These are phyloP conservation scores for Barnardius zonarius DNA, from an alignment of 2,113 vertebrate genomes.

Conservation along the genomic window DNA sequence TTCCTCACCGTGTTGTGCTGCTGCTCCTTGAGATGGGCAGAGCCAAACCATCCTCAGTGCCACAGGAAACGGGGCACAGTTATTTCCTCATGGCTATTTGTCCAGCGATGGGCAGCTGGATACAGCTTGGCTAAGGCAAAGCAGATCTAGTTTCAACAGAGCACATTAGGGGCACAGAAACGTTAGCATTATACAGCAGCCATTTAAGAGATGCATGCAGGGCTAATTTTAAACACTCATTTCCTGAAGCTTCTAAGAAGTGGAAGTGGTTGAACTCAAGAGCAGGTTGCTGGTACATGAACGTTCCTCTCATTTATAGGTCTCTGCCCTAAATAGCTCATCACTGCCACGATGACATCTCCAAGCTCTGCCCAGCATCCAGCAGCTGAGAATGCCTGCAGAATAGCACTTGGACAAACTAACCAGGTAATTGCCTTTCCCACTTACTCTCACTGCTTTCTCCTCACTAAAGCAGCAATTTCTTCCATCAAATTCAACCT, in stretches of 20 bases:
- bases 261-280: background rate
- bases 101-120: background rate
- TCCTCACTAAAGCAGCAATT: background rate
- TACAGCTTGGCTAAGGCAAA: background rate
- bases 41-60: background rate
- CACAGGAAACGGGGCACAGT: background rate
- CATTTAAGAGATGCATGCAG: background rate
- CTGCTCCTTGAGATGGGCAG: background rate
- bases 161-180: background rate
- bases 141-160: background rate
- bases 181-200: background rate
- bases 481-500: background rate
- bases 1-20: background rate
- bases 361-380: conserved; percentile 74
- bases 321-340: conserved; percentile 15
- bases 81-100: background rate
- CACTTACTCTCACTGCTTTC: background rate
- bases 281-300: background rate
- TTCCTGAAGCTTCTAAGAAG: background rate
- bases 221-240: background rate
- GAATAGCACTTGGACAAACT: conserved; percentile 77
- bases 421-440: conserved; percentile 78
- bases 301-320: background rate
- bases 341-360: conserved; percentile 83
- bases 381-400: conserved; percentile 78